phyloP scores from a whole-genome alignment of 2,888 invertebrate species.

The Polia nebulosa region DNA sequence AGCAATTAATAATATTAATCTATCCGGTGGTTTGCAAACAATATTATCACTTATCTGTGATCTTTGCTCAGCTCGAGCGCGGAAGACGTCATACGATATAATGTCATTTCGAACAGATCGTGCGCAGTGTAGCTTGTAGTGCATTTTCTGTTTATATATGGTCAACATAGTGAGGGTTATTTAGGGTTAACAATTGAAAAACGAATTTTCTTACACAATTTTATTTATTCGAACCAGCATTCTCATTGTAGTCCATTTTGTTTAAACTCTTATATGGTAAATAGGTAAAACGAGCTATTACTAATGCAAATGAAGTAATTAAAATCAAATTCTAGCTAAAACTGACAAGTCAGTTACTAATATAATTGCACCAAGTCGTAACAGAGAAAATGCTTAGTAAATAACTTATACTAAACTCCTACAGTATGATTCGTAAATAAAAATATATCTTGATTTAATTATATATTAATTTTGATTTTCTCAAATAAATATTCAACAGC shows the following conservation, averaged over 20 bases:
- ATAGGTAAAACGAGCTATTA: conserved; percentile 74
- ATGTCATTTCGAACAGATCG: no score
- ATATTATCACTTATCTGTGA: no score
- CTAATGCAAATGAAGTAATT: conserved; percentile 73
- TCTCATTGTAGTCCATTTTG: conserved; percentile 75
- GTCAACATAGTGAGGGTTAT: neutral
- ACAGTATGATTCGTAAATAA: conserved; percentile 73
- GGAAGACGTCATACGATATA: no score
- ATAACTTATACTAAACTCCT: conserved; percentile 71
- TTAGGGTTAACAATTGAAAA: conserved; percentile 64
- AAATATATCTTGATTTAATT: conserved; percentile 74
- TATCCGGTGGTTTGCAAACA: no score
- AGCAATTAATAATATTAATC: no score
- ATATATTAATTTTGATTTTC: conserved; percentile 81
- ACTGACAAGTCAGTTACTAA: conserved; percentile 78
- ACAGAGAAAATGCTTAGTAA: conserved; percentile 83
- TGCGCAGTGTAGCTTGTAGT: no score
- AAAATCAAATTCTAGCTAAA: conserved; percentile 72
- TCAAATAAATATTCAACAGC: conserved; percentile 79
- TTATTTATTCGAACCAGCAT: conserved; percentile 84
- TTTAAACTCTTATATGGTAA: conserved; percentile 74
- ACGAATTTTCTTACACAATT: conserved; percentile 74
- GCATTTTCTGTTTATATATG: no score
- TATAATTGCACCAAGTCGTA: conserved; percentile 87
- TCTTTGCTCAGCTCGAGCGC: no score